Conservation (phyloP, 2,797 vertebrate genomes). For the Botia almorhae region DNA sequence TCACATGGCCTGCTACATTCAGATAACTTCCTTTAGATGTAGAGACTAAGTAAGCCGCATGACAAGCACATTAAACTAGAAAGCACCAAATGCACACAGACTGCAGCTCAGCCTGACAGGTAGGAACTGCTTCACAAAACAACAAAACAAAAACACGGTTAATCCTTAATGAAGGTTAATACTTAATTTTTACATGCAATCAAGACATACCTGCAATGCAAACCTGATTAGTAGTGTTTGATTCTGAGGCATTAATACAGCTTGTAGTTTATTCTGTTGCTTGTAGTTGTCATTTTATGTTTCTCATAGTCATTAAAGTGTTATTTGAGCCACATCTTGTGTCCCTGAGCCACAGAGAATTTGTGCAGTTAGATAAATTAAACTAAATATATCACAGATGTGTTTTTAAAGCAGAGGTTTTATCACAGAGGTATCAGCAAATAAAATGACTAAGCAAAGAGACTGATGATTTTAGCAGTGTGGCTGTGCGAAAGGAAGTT, state of each 20-base stretch:
- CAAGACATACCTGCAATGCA: not conserved
- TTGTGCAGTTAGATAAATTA: not conserved
- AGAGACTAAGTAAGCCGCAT: not conserved
- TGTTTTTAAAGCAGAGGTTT: not conserved
- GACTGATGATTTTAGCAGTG: not conserved
- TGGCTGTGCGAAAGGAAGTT: not conserved
- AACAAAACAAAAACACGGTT: not conserved
- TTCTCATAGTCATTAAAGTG: not conserved
- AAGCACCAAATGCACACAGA: not conserved
- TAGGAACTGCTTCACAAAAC: not conserved
- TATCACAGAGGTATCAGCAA: not conserved
- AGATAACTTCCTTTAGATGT: slow-evolving; percentile 1
- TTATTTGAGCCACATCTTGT: too few species aligned
- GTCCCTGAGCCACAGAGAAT: too few species aligned
- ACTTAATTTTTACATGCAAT: not conserved
- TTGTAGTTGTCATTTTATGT: not conserved
- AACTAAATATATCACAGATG: not conserved
- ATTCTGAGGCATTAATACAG: not conserved
- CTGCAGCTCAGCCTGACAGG: not conserved
- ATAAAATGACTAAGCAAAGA: not conserved
- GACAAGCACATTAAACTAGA: not conserved
- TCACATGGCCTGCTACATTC: not conserved
- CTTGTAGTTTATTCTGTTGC: not conserved
- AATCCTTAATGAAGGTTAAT: too few species aligned
- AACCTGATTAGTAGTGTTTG: not conserved